phyloP scores from a whole-genome alignment of 2,888 invertebrate genomes.

The Machimus atricapillus region DNA sequence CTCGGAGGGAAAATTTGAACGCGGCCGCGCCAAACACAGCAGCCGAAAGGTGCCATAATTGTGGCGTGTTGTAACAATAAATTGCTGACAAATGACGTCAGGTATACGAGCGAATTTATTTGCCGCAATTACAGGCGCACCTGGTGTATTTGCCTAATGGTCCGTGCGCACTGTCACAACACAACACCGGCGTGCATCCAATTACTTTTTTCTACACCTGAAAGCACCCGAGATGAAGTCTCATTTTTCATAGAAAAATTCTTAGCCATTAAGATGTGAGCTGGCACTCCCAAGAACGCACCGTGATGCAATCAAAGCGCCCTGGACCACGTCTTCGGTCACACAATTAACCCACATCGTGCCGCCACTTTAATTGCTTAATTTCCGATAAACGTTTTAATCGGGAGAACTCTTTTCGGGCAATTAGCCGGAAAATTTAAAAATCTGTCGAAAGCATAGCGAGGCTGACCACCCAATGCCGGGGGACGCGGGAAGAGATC shows the following conservation, averaged over 20 bases:
- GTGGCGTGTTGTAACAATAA: neutral
- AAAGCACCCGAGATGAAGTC: neutral
- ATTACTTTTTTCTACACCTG: neutral
- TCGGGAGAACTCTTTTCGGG: neutral
- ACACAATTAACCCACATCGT: slow-evolving; percentile 19
- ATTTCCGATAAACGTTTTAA: slow-evolving; percentile 2
- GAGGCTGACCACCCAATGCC: neutral
- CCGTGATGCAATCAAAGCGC: neutral
- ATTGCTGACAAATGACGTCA: slow-evolving; percentile 22
- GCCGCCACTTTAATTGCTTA: neutral
- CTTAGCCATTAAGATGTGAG: neutral
- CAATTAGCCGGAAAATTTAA: slow-evolving; percentile 11
- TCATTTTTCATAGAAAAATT: neutral
- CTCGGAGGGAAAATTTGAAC: neutral
- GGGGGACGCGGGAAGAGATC: neutral
- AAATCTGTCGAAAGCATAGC: neutral
- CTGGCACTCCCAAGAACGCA: neutral
- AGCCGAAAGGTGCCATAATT: neutral
- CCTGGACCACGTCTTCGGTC: neutral
- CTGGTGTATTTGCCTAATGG: neutral
- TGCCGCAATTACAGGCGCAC: slow-evolving; percentile 17
- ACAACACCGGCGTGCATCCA: neutral
- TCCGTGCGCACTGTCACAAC: neutral
- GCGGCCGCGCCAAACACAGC: neutral
- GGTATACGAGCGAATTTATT: neutral